Percentiles rank a stretch among this genome's conserved stretches.
These are phyloP conservation scores for Rhingia campestris DNA, from an alignment of 2,888 invertebrate genomes.

Conservation along the genomic window DNA sequence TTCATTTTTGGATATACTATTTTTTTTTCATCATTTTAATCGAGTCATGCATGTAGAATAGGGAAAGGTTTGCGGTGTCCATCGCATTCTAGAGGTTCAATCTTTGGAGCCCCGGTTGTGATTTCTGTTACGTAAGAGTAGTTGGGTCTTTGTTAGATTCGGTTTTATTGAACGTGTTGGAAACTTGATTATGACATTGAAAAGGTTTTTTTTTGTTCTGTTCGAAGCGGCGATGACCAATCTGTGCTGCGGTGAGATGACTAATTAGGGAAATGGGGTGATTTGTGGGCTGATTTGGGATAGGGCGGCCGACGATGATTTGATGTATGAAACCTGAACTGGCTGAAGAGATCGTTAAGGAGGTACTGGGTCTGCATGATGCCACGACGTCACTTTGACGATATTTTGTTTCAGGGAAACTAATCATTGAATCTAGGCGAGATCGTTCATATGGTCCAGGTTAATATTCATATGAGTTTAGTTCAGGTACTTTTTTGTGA, in stretches of 20 bases:
- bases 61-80: constrained; percentile 26
- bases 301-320: not conserved
- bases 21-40: constrained; percentile 47
- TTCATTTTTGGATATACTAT: constrained; percentile 45
- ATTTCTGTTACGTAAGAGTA: constrained; percentile 18
- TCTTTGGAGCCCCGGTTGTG: constrained; percentile 6
- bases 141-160: not conserved
- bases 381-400: too few species aligned
- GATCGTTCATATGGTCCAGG: too few species aligned
- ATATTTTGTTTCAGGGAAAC: too few species aligned
- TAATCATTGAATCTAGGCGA: too few species aligned
- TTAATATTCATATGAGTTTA: too few species aligned
- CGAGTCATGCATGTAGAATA: constrained; percentile 36
- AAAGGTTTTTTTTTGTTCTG: not conserved
- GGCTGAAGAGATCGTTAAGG: not conserved
- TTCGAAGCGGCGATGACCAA: not conserved
- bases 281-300: not conserved
- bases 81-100: constrained; percentile 41
- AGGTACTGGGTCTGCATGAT: too few species aligned
- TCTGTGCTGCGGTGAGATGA: not conserved
- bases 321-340: not conserved
- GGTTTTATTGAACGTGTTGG: not conserved
- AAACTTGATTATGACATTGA: constrained; percentile 30
- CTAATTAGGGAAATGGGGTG: constrained; percentile 1
- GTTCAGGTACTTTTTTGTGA: too few species aligned